A percentile compares a stretch with the other conserved stretches of the same genome.
phyloP scores from a whole-genome alignment of 2,113 vertebrate genomes.

The Corythoichthys haematopterus region DNA sequence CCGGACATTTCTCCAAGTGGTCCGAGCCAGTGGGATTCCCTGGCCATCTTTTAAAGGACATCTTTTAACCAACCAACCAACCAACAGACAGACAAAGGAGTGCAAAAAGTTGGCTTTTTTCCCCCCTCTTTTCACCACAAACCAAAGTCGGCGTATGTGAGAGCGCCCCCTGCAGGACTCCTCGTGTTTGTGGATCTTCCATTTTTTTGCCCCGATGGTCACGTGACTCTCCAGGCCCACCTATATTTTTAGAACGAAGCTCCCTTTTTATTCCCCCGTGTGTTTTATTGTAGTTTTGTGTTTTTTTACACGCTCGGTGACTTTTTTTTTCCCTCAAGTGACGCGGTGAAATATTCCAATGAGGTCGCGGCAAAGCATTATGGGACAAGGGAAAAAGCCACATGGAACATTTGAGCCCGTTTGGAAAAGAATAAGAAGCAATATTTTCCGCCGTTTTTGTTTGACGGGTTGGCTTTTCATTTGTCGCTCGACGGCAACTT shows the following conservation, averaged over 20 bases:
- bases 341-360: conserved; percentile 1
- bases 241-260: conserved; percentile 2
- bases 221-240: conserved; percentile 10
- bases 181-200: not conserved
- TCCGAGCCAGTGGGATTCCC: not conserved
- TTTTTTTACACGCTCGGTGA: not conserved
- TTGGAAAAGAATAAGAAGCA: conserved; percentile 3
- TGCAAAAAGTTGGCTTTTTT: not conserved
- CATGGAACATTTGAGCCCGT: not conserved
- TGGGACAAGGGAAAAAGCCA: conserved; percentile 4
- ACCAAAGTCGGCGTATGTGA: conserved; percentile 1
- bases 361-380: not conserved
- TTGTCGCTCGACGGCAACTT: not conserved
- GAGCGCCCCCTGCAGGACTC: conserved; percentile 21
- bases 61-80: no score
- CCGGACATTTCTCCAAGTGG: not conserved
- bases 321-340: conserved; percentile 13
- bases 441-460: conserved; percentile 1
- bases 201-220: conserved; percentile 4
- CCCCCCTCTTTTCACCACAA: not conserved
- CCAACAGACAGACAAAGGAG: not conserved
- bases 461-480: not conserved
- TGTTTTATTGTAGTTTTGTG: conserved; percentile 18
- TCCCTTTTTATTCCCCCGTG: conserved; percentile 16
- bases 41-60: not conserved